Evolutionary conservation across 2,888 invertebrate genomes (phyloP), one percentile per base, ranked within the genome.

Genomic region (Carpatolechia fugitivella): DNA sequence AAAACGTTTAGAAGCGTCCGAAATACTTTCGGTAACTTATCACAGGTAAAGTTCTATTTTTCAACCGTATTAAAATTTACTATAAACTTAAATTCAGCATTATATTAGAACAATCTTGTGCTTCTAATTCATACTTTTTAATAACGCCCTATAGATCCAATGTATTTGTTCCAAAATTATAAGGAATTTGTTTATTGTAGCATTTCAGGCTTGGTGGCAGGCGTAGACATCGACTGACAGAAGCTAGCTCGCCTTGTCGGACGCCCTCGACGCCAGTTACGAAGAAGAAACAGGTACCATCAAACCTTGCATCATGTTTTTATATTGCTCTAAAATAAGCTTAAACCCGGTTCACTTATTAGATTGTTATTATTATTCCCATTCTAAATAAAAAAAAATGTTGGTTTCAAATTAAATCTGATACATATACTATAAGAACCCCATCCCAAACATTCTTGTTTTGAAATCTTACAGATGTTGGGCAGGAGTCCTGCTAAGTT

Each of bases 401-500:
- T n/a, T n/a, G n/a, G n/a, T n/a, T n/a, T n/a, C n/a, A n/a, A n/a
- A n/a, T n/a, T n/a, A n/a, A n/a, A n/a, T n/a, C n/a, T n/a, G n/a
- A n/a, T n/a, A n/a, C n/a, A n/a, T n/a, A n/a, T n/a, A n/a, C n/a
- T n/a, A n/a, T n/a, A n/a, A n/a, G n/a, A n/a, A n/a, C n/a, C n/a
- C n/a, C n/a, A n/a, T n/a, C n/a, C n/a, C 24, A 24, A 24, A 6
- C 6, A 24, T 24, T 24, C 10, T 3, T 10, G 10, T 33, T 33
- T n/a, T n/a, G n/a, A 33, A 33, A 24, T 36, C 20, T 73, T 76
- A 4, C 74, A 87, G 88, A 59, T 83, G 35, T 63, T 85, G 41
- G 86, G 86, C 13, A 71, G 88, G 52, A 95, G 95, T 20, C 95
- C 95, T 0, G 93, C 94, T 0, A 94, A 94, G 76, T 69, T 95